A percentile compares a stretch with the other conserved stretches of the same genome.
Evolutionary conservation across 53 echinoderm and acorn worm species (phyloP).

Genomic region (Henricia sp.): DNA sequence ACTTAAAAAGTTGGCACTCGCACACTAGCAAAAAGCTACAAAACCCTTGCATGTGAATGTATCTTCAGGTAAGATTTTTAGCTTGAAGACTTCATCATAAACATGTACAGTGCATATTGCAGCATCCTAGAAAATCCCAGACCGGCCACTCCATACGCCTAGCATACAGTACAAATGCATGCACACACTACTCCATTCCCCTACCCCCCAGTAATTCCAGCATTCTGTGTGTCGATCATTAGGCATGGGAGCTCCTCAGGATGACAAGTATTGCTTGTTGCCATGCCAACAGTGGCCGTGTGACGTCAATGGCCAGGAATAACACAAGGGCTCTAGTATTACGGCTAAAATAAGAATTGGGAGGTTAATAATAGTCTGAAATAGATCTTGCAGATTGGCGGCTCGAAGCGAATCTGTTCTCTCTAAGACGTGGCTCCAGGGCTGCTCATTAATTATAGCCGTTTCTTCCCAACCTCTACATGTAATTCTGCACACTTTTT

Average conservation of each 20-base stretch:
- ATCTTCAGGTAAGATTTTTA: too few species aligned
- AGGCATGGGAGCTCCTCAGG: conserved; percentile 60
- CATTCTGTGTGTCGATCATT: conserved; percentile 53
- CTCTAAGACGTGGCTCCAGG: conserved; percentile 25
- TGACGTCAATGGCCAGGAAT: conserved; percentile 66
- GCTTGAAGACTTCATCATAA: too few species aligned
- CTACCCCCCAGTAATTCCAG: conserved; percentile 46
- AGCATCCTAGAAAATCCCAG: background rate
- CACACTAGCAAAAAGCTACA: too few species aligned
- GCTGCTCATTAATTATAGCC: conserved; percentile 48
- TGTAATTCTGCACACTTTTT: conserved; percentile 42
- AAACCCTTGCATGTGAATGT: too few species aligned
- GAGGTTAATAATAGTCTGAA: conserved; percentile 52
- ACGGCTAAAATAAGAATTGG: conserved; percentile 61
- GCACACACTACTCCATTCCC: background rate
- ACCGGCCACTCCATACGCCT: background rate
- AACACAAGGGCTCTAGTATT: conserved; percentile 61
- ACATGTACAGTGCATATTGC: background rate
- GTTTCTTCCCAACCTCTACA: conserved; percentile 6
- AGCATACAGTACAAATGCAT: background rate
- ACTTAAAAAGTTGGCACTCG: too few species aligned
- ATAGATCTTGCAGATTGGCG: conserved; percentile 26
- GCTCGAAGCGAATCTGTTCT: conserved; percentile 34
- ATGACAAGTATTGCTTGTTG: conserved; percentile 68
- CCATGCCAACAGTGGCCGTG: conserved; percentile 51